Percentiles rank a stretch among this genome's conserved stretches.
phyloP scores from a whole-genome alignment of 1,140 invertebrate genomes.

The Brachionus rubens region DNA sequence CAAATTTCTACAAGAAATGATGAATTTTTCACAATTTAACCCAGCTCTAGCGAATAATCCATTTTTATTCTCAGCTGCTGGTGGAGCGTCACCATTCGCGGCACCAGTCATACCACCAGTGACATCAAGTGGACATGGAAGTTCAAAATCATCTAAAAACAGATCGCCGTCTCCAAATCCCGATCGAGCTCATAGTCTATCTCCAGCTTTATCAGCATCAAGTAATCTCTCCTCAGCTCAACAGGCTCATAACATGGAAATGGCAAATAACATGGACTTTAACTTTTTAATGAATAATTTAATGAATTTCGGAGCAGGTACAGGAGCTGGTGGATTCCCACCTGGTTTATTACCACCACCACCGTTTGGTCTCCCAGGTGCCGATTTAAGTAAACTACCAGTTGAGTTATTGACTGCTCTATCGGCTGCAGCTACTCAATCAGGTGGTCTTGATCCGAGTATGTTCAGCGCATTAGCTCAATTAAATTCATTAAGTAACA shows the following conservation, averaged over 20 bases:
- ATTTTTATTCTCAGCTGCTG: background rate
- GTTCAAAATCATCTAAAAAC: conserved; percentile 12
- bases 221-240: conserved; percentile 33
- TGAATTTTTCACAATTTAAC: conserved; percentile 39
- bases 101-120: background rate
- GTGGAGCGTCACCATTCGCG: background rate
- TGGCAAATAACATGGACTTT: background rate
- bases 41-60: background rate
- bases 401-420: conserved; percentile 8
- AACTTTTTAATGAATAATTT: conserved; percentile 39
- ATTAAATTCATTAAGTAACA: conserved; percentile 2
- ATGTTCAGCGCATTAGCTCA: conserved; percentile 42
- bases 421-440: conserved; percentile 10
- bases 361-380: background rate
- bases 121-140: too few species aligned
- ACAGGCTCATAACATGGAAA: background rate
- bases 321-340: background rate
- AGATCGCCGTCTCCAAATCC: conserved; percentile 30
- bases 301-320: conserved; percentile 21
- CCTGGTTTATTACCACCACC: background rate
- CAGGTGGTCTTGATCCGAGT: conserved; percentile 14
- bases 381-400: conserved; percentile 31
- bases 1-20: conserved; percentile 43
- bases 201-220: conserved; percentile 8
- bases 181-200: conserved; percentile 24